Base-by-base conservation (phyloP, 2,888 invertebrate species). In the Celastrina argiolus region DNA sequence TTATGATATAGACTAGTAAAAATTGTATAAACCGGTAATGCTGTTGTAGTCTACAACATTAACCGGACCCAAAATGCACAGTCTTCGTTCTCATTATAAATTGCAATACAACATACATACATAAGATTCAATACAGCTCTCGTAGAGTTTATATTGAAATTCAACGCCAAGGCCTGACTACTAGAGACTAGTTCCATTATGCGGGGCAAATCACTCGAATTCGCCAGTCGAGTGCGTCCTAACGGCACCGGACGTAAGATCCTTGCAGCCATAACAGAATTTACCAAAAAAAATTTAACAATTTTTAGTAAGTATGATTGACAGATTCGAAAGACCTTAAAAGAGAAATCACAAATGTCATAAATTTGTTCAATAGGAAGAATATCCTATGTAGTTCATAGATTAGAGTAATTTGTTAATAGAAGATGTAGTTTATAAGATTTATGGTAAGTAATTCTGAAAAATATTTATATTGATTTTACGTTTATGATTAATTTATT, bases 221-320 rank as follows among this genome's bases (percentile, higher is more conserved):
- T 72, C 0, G 90, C 88, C 5, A 88, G 70, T 1, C 90, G 79
- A 34, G 85, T 66, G 0, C 74, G 70, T 0, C 83, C 85, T 3
- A 90, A 70, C 0, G 77, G 72, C 3, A 77, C 74, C 0, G 77
- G 68, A 1, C 71, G 75, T n/a, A 72, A 42, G 6, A 68, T 22
- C 45, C 72, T 70, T 12, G 74, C 71, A n/a, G 69, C 59, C 75
- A 75, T 75, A n/a, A 18, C 31, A 59, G 42, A 42, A 42, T 56
- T 51, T 14, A 14, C n/a, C 41, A 34, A 16, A 45, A 18, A 45
- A 10, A 16, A 10, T 18, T 18, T 7, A 8, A 16, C 8, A 42
- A 18, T 42, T 42, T 2, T 16, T 16, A 8, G 6, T 41, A 12
- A 14, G 4, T n/a, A 42, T 42, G 14, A 41, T n/a, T n/a, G 16